phyloP scores from a whole-genome alignment of 92 coral and sea anemone genomes.

The Parazoanthus darwini region DNA sequence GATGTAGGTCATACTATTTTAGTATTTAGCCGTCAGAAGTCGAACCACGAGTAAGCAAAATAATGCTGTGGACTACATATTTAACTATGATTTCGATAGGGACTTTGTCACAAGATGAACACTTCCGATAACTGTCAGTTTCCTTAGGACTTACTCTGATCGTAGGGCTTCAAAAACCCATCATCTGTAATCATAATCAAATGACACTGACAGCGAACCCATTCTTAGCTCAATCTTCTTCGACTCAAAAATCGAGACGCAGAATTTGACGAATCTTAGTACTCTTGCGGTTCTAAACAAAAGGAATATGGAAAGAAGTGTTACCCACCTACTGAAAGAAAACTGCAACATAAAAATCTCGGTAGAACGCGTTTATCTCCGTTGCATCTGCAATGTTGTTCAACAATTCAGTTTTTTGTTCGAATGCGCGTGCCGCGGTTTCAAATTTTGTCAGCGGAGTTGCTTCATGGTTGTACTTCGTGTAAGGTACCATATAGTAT shows the following conservation, averaged over 20 bases:
- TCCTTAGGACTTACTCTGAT: no score
- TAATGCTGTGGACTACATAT: no score
- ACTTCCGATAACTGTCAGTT: no score
- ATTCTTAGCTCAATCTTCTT: not conserved
- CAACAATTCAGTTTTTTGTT: slow-evolving; percentile 7
- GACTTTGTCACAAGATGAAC: no score
- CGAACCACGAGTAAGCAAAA: no score
- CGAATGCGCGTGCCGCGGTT: slow-evolving; percentile 1
- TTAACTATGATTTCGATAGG: no score
- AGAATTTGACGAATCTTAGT: not conserved
- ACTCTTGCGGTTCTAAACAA: not conserved
- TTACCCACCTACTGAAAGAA: slow-evolving; percentile 1
- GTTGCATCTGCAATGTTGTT: not conserved
- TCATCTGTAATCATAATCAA: no score
- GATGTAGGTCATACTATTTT: no score
- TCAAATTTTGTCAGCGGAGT: slow-evolving; percentile 9
- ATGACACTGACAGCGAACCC: no score
- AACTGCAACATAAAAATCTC: not conserved
- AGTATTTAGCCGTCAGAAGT: no score
- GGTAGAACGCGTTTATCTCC: not conserved
- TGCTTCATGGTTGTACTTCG: not conserved
- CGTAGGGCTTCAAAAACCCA: no score
- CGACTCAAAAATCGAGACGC: not conserved
- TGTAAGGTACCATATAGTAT: not conserved
- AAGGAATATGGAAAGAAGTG: not conserved